Evolutionary conservation across 2,113 vertebrate species (phyloP).

Genomic region (Engraulis encrasicolus): DNA sequence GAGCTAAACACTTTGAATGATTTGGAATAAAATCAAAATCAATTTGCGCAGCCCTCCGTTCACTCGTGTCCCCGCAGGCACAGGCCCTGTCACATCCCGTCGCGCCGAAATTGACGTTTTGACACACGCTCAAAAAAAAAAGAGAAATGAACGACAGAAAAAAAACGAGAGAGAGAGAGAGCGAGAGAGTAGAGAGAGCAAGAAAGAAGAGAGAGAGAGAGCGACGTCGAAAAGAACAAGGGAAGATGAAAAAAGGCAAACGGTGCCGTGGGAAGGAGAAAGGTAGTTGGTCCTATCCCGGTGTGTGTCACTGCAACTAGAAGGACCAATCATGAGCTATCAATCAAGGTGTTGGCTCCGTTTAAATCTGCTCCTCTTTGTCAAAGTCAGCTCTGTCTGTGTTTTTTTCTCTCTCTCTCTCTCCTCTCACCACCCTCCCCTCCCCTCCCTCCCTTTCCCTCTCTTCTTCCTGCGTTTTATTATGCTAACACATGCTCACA

Average conservation of each 20-base stretch:
- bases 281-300: conserved; percentile 51
- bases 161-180: conserved; percentile 30
- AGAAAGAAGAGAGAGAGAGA: conserved; percentile 35
- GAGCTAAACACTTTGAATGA: conserved; percentile 80
- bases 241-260: conserved; percentile 54
- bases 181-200: conserved; percentile 7
- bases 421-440: neutral
- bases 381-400: conserved; percentile 26
- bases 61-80: conserved; percentile 70
- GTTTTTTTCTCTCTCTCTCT: neutral
- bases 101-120: conserved; percentile 77
- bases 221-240: conserved; percentile 6
- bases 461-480: conserved; percentile 22
- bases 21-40: conserved; percentile 84
- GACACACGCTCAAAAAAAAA: conserved; percentile 70
- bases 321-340: conserved; percentile 59
- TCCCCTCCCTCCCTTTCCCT: neutral
- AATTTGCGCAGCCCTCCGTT: conserved; percentile 77
- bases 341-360: conserved; percentile 53
- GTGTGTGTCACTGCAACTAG: conserved; percentile 49
- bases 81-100: conserved; percentile 78
- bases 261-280: conserved; percentile 54
- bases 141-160: conserved; percentile 59
- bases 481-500: conserved; percentile 20
- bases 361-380: conserved; percentile 38